phyloP scores from a whole-genome alignment of 2,797 vertebrate genomes.

The Glossophaga mutica region DNA sequence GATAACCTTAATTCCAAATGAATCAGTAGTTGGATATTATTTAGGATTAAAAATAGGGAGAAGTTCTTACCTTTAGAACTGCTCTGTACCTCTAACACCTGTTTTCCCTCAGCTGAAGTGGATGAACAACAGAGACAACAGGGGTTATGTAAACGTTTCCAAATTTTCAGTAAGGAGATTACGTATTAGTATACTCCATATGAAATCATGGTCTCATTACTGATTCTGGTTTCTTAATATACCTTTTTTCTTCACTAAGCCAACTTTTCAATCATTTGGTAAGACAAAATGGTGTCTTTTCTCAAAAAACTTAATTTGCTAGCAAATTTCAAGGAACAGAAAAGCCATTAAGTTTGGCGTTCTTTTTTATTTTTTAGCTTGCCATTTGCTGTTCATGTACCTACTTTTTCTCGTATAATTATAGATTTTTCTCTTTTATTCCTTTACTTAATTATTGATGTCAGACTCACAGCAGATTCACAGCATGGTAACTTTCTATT shows the following conservation, averaged over 20 bases:
- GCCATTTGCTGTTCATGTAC: constrained; percentile 40
- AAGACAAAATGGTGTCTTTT: constrained; percentile 39
- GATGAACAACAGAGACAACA: not conserved
- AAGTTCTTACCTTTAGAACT: not conserved
- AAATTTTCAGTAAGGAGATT: not conserved
- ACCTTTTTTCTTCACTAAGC: constrained; percentile 20
- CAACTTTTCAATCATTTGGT: constrained; percentile 38
- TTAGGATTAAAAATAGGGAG: constrained; percentile 17
- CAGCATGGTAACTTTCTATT: constrained; percentile 76
- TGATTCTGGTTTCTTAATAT: constrained; percentile 47
- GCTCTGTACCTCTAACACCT: not conserved
- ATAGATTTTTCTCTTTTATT: constrained; percentile 63
- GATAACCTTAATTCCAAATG: constrained; percentile 6
- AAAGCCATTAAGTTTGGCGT: constrained; percentile 19
- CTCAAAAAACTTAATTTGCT: constrained; percentile 47
- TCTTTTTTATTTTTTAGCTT: constrained; percentile 38
- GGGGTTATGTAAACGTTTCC: not conserved
- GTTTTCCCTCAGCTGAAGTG: constrained; percentile 33
- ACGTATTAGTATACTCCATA: not conserved
- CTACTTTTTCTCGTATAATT: constrained; percentile 46
- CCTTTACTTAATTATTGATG: constrained; percentile 63
- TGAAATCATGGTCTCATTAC: constrained; percentile 22
- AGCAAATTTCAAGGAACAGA: constrained; percentile 42
- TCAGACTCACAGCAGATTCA: constrained; percentile 67
- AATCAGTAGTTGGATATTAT: not conserved